Evolutionary conservation across 1,140 invertebrate genomes (phyloP).

Genomic region (Sminthurides bifidus): DNA sequence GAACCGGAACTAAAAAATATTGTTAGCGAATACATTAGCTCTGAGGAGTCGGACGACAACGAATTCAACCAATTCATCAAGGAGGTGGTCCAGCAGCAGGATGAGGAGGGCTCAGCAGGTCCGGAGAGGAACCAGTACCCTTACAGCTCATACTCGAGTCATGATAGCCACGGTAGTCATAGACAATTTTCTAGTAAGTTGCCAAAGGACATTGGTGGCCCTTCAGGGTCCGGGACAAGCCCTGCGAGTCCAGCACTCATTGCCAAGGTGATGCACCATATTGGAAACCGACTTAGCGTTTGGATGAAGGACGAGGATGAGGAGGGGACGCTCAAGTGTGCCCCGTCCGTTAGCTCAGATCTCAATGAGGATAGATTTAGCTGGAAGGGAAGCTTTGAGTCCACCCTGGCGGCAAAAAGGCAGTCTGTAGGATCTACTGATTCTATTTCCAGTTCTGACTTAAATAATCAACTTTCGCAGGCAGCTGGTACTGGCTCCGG

Average conservation of each 20-base stretch:
- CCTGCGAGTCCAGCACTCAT: constrained; percentile 75
- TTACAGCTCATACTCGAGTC: too few species aligned
- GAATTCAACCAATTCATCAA: constrained; percentile 41
- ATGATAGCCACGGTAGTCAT: too few species aligned
- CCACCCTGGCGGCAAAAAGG: constrained; percentile 62
- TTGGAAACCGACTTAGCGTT: constrained; percentile 72
- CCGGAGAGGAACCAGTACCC: neutral
- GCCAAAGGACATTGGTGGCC: constrained; percentile 34
- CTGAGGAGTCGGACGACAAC: constrained; percentile 78
- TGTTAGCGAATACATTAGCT: constrained; percentile 70
- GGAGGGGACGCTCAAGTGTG: constrained; percentile 31
- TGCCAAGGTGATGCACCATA: constrained; percentile 84
- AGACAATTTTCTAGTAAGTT: too few species aligned
- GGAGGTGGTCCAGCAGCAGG: constrained; percentile 25
- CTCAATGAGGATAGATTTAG: constrained; percentile 59
- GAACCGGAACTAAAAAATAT: constrained; percentile 82
- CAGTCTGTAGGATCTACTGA: constrained; percentile 29
- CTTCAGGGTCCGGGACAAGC: constrained; percentile 44
- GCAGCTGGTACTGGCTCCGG: neutral
- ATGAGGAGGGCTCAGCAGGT: constrained; percentile 36
- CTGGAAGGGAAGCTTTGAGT: constrained; percentile 61
- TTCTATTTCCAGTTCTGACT: constrained; percentile 25
- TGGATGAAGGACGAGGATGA: constrained; percentile 64
- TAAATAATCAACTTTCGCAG: constrained; percentile 1
- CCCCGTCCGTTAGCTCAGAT: constrained; percentile 40